Conservation (phyloP, 2,113 vertebrate species). For the Australoheros scitulus region DNA sequence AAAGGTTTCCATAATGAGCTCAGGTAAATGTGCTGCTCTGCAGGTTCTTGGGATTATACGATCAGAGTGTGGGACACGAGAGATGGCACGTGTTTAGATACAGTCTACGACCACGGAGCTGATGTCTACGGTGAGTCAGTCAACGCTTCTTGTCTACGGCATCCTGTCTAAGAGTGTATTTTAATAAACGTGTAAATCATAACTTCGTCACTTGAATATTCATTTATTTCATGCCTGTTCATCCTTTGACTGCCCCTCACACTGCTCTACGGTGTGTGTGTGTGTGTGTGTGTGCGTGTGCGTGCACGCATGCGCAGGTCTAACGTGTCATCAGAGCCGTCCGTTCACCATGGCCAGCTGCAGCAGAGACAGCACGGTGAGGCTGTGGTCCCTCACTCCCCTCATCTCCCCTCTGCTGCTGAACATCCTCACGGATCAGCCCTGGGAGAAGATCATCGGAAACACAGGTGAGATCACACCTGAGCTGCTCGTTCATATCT, state of each 20-base stretch:
- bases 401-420: conserved; percentile 90
- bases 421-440: conserved; percentile 86
- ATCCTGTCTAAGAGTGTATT: not conserved
- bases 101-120: conserved; percentile 92
- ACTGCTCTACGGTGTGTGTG: too few species aligned
- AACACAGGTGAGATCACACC: conserved; percentile 85
- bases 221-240: not conserved
- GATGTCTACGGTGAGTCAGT: conserved; percentile 90
- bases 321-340: conserved; percentile 91
- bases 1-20: not conserved
- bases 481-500: not conserved
- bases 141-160: accelerated
- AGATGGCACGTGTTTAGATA: conserved; percentile 92
- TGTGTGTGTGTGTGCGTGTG: too few species aligned
- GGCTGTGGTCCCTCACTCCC: conserved; percentile 93
- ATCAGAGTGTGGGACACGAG: conserved; percentile 97
- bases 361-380: conserved; percentile 95
- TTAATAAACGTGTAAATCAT: not conserved
- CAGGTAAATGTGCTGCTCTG: not conserved
- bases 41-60: conserved; percentile 95
- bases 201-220: not conserved
- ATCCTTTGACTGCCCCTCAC: not conserved
- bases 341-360: conserved; percentile 98
- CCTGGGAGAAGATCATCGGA: conserved; percentile 93
- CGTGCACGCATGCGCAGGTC: conserved; percentile 79